Evolutionary conservation across 1,140 invertebrate genomes (phyloP).

Genomic region (Cyclargus thomasi): DNA sequence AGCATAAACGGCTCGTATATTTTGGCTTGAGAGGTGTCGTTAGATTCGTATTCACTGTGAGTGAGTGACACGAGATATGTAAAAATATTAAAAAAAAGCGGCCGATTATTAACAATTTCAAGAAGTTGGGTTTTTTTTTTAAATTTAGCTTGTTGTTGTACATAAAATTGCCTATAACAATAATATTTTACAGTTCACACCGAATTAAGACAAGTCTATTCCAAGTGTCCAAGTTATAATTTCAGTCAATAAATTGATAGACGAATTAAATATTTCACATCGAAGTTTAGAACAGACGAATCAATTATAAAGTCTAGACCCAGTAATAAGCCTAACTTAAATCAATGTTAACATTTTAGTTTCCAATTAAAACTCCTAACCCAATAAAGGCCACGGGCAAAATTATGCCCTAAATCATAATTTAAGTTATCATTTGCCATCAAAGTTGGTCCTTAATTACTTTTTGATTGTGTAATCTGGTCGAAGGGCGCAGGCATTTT

Average conservation of each 20-base stretch:
- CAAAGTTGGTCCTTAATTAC: not conserved
- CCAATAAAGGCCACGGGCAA: not conserved
- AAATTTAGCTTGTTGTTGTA: too few relatives aligned
- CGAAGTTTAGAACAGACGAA: not conserved
- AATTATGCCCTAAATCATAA: not conserved
- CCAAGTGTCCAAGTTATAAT: too few relatives aligned
- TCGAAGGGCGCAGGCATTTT: not conserved
- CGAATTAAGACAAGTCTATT: too few relatives aligned
- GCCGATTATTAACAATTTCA: too few relatives aligned
- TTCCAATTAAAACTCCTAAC: not conserved
- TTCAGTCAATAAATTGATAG: not conserved
- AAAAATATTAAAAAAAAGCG: too few relatives aligned
- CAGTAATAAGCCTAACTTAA: not conserved
- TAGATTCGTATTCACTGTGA: too few relatives aligned
- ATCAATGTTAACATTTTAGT: not conserved
- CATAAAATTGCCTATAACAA: too few relatives aligned
- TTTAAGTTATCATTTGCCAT: not conserved
- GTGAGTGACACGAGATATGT: too few relatives aligned
- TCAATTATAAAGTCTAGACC: not conserved
- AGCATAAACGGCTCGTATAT: too few relatives aligned
- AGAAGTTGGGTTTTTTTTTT: too few relatives aligned
- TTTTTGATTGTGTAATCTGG: not conserved
- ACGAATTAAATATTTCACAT: not conserved
- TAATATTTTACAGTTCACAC: too few relatives aligned
- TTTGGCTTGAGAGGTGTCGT: too few relatives aligned